Conservation (phyloP, 2,113 vertebrate genomes). For the Phyllopteryx taeniolatus region DNA sequence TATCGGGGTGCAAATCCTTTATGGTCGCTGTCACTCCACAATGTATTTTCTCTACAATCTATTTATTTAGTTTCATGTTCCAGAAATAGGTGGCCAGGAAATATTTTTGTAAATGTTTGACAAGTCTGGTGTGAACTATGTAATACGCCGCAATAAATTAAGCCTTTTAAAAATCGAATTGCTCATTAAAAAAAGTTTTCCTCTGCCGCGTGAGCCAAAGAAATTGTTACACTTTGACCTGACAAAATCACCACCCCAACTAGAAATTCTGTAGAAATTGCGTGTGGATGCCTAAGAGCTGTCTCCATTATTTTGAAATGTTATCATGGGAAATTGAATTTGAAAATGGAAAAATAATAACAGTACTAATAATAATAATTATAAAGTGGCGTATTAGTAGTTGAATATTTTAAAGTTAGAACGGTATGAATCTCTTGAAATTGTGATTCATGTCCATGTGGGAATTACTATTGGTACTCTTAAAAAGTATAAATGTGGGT, state of each 20-base stretch:
- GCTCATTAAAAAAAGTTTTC: conserved; percentile 51
- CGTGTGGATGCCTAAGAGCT: background rate
- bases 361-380: too few species aligned
- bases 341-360: too few species aligned
- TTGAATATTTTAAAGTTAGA: too few species aligned
- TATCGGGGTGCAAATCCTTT: background rate
- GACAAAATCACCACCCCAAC: background rate
- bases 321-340: too few species aligned
- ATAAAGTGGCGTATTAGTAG: too few species aligned
- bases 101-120: conserved; percentile 76
- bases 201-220: background rate
- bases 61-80: conserved; percentile 56
- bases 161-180: conserved; percentile 34
- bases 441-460: too few species aligned
- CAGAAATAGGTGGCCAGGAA: conserved; percentile 1
- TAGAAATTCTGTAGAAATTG: too few species aligned
- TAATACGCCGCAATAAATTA: conserved; percentile 10
- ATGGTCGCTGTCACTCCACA: conserved; percentile 1
- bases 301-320: background rate
- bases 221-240: background rate
- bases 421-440: too few species aligned
- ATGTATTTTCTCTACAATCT: conserved; percentile 13
- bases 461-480: too few species aligned
- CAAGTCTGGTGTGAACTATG: conserved; percentile 56
- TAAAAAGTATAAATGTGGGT: too few species aligned